Conservation (phyloP, 2,113 vertebrate species). For the Rana temporaria region DNA sequence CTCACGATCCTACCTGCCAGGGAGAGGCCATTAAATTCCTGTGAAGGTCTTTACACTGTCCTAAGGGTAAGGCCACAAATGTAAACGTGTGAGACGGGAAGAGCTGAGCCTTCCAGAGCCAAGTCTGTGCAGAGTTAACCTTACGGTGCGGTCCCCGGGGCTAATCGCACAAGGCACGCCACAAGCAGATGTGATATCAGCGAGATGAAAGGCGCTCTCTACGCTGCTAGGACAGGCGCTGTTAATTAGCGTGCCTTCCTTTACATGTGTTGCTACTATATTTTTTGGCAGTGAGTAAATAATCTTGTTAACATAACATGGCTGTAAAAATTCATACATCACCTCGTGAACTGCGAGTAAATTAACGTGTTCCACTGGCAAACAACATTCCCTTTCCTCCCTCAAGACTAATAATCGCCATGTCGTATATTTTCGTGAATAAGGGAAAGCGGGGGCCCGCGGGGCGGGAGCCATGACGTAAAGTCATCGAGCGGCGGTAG, state of each 20-base stretch:
- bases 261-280: conserved; percentile 34
- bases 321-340: conserved; percentile 47
- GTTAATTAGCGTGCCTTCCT: conserved; percentile 38
- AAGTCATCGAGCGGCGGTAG: conserved; percentile 14
- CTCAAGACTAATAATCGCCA: conserved; percentile 37
- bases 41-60: conserved; percentile 20
- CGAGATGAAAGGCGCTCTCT: not conserved
- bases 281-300: conserved; percentile 49
- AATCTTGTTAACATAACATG: conserved; percentile 45
- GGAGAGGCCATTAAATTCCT: not conserved
- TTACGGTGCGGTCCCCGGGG: not conserved
- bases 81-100: not conserved
- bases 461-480: conserved; percentile 9
- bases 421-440: conserved; percentile 44
- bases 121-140: not conserved
- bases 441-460: conserved; percentile 29
- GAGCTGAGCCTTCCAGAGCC: not conserved
- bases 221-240: not conserved
- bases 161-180: conserved; percentile 13
- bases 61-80: conserved; percentile 18
- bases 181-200: conserved; percentile 30
- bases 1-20: conserved; percentile 21
- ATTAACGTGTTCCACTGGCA: conserved; percentile 24
- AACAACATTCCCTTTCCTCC: conserved; percentile 33
- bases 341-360: conserved; percentile 44